phyloP scores from a whole-genome alignment of 2,797 vertebrate species.

The Tapera naevia region DNA sequence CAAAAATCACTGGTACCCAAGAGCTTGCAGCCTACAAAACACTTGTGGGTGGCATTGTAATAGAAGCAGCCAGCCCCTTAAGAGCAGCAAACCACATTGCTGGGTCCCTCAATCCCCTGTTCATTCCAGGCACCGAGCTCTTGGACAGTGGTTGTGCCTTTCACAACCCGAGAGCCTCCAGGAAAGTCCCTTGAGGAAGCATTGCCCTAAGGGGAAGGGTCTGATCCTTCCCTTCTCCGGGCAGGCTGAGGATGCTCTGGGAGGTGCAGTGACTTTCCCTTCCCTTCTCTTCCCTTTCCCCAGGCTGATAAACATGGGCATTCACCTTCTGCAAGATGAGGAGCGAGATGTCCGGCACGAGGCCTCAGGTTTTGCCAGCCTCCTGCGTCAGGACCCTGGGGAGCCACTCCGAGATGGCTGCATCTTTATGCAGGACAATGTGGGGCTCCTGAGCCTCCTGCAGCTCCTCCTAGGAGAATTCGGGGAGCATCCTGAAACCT shows the following conservation, averaged over 20 bases:
- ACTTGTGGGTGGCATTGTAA: neutral
- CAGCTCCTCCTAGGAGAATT: slow-evolving; percentile 78
- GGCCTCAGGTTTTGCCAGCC: slow-evolving; percentile 79
- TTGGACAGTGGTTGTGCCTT: neutral
- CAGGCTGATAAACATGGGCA: slow-evolving; percentile 80
- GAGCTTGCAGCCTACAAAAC: neutral
- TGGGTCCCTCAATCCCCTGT: neutral
- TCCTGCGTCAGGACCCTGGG: slow-evolving; percentile 18
- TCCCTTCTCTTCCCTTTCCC: neutral
- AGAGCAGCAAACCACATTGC: neutral
- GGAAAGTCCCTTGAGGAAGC: neutral
- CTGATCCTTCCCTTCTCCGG: neutral
- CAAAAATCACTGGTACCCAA: neutral
- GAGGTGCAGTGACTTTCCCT: rapidly evolving
- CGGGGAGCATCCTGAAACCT: slow-evolving; percentile 70
- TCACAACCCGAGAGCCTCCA: neutral
- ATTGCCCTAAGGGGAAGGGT: neutral
- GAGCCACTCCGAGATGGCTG: neutral
- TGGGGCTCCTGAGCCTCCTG: slow-evolving; percentile 78
- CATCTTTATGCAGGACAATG: slow-evolving; percentile 78
- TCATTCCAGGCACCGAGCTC: too few relatives aligned
- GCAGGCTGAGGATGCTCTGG: neutral
- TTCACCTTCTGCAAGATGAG: slow-evolving; percentile 88
- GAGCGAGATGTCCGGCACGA: slow-evolving; percentile 79
- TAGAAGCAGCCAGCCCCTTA: neutral